Conservation (phyloP, 1,140 invertebrate genomes). For the Callitettix versicolor region DNA sequence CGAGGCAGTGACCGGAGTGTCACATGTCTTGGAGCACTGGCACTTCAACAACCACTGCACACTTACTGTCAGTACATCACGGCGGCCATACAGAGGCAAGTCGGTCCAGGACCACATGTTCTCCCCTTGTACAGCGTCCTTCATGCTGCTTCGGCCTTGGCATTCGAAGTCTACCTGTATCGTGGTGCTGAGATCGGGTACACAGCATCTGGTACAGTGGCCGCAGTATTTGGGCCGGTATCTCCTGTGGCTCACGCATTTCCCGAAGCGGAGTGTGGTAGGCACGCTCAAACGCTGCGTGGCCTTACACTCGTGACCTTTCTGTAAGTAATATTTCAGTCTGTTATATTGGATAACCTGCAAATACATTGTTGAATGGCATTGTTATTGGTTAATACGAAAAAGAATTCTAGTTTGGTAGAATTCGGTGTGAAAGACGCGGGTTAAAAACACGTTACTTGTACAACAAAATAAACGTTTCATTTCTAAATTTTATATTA, state of each 20-base stretch:
- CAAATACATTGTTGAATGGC: slow-evolving; percentile 5
- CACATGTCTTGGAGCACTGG: slow-evolving; percentile 9
- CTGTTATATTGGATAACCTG: neutral
- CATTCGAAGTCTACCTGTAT: slow-evolving; percentile 28
- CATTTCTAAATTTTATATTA: neutral
- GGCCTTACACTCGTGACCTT: slow-evolving; percentile 50
- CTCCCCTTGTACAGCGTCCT: slow-evolving; percentile 8
- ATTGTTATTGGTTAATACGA: neutral
- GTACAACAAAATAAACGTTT: neutral
- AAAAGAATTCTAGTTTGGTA: slow-evolving; percentile 1
- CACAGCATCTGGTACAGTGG: slow-evolving; percentile 42
- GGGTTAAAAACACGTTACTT: neutral
- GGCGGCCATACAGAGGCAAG: neutral
- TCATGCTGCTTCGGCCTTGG: slow-evolving; percentile 6
- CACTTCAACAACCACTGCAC: slow-evolving; percentile 24
- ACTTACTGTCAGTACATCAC: slow-evolving; percentile 16
- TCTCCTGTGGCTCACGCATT: slow-evolving; percentile 47
- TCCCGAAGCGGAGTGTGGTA: slow-evolving; percentile 43
- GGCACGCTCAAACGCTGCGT: slow-evolving; percentile 41
- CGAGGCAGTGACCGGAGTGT: too few species aligned
- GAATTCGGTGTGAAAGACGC: neutral
- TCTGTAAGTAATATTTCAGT: slow-evolving; percentile 34
- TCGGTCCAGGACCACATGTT: slow-evolving; percentile 1
- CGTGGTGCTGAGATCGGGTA: slow-evolving; percentile 44
- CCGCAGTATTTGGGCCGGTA: slow-evolving; percentile 53